These are phyloP conservation scores for Drosophila maculinotata DNA, from an alignment of 2,888 invertebrate species.

Conservation along the genomic window DNA sequence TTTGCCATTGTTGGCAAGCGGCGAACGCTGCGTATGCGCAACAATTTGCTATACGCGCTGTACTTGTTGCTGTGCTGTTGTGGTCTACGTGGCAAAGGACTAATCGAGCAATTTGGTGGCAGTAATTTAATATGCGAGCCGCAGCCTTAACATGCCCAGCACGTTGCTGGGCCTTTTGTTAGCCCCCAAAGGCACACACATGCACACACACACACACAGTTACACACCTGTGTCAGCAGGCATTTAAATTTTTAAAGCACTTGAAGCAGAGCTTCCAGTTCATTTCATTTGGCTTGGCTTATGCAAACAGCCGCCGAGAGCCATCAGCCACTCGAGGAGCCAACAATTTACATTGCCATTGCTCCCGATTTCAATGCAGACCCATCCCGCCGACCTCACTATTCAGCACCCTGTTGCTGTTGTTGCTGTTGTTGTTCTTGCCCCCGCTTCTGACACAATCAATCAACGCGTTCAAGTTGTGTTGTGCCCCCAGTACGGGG, in stretches of 20 bases:
- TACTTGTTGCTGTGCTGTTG: slow-evolving; percentile 62
- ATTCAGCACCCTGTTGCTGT: slow-evolving; percentile 5
- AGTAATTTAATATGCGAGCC: slow-evolving; percentile 74
- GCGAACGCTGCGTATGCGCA: slow-evolving; percentile 75
- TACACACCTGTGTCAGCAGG: slow-evolving; percentile 59
- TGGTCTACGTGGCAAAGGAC: slow-evolving; percentile 39
- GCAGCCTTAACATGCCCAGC: slow-evolving; percentile 67
- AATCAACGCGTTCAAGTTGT: slow-evolving; percentile 72
- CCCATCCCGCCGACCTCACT: slow-evolving; percentile 13
- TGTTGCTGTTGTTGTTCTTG: background rate
- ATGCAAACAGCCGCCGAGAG: slow-evolving; percentile 66
- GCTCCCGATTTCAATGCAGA: slow-evolving; percentile 58
- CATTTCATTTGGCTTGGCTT: slow-evolving; percentile 75
- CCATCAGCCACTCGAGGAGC: slow-evolving; percentile 54
- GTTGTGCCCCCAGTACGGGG: slow-evolving; percentile 8
- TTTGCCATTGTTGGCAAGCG: slow-evolving; percentile 18
- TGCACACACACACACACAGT: slow-evolving; percentile 21
- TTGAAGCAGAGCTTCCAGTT: slow-evolving; percentile 51
- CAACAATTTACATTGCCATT: slow-evolving; percentile 74
- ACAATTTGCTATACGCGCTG: slow-evolving; percentile 60
- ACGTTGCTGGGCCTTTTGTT: slow-evolving; percentile 61
- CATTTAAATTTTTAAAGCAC: slow-evolving; percentile 64
- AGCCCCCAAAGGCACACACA: slow-evolving; percentile 14
- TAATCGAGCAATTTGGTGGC: slow-evolving; percentile 68
- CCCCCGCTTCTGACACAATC: slow-evolving; percentile 56